phyloP scores from a whole-genome alignment of 2,797 vertebrate species.

The Onychomys torridus region DNA sequence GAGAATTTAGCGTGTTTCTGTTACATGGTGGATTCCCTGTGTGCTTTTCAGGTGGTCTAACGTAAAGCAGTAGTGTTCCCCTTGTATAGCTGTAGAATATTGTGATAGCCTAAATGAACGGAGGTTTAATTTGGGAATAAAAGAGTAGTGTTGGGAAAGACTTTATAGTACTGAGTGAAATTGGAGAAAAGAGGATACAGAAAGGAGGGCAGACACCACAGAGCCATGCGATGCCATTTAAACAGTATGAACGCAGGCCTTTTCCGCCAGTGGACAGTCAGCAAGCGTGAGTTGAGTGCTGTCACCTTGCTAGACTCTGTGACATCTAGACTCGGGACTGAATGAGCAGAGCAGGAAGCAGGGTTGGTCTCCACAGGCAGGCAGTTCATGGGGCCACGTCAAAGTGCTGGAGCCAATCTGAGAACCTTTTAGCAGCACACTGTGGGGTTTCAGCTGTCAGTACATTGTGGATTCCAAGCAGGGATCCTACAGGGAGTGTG shows the following conservation, averaged over 20 bases:
- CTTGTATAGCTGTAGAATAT: neutral
- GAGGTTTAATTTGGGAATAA: neutral
- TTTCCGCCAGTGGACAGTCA: neutral
- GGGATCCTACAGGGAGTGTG: neutral
- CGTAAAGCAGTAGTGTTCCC: neutral
- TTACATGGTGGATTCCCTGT: neutral
- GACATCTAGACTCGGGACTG: neutral
- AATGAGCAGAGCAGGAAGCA: neutral
- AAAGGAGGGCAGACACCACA: neutral
- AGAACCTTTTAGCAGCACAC: conserved; percentile 4
- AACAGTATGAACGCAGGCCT: neutral
- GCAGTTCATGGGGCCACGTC: neutral
- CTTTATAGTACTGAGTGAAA: neutral
- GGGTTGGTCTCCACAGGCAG: neutral
- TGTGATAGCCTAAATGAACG: neutral
- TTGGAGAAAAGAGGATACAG: neutral
- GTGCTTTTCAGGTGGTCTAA: conserved; percentile 12
- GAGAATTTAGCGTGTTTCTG: neutral
- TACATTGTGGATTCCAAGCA: neutral
- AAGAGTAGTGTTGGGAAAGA: neutral
- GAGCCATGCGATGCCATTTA: neutral
- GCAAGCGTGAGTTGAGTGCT: neutral
- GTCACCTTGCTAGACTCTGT: neutral
- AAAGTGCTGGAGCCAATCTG: neutral
- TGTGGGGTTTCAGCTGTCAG: neutral